These are phyloP conservation scores for Mystacides longicornis DNA, from an alignment of 2,888 invertebrate genomes.

Conservation along the genomic window DNA sequence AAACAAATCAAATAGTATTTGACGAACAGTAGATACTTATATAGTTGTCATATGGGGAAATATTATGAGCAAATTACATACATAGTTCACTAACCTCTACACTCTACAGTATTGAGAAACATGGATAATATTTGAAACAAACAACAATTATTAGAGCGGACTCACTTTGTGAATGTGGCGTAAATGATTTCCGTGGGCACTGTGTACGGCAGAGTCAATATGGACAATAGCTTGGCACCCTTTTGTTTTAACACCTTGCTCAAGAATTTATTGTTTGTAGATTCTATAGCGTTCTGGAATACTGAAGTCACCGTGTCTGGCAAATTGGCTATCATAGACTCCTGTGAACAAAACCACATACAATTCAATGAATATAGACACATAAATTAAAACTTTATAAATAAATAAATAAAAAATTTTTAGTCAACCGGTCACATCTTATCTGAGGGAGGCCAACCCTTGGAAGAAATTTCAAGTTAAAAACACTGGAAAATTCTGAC, in stretches of 20 bases:
- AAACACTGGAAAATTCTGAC: too few relatives aligned
- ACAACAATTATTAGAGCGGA: slow-evolving; percentile 28
- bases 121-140: not conserved
- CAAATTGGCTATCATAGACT: slow-evolving; percentile 78
- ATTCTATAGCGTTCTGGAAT: slow-evolving; percentile 89
- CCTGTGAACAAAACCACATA: slow-evolving; percentile 44
- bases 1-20: too few relatives aligned
- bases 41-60: not conserved
- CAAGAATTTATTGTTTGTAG: slow-evolving; percentile 82
- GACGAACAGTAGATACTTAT: too few relatives aligned
- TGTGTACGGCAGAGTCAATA: slow-evolving; percentile 78
- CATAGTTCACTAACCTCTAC: not conserved
- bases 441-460: too few relatives aligned
- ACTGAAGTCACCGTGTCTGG: slow-evolving; percentile 85
- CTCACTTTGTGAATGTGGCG: slow-evolving; percentile 83
- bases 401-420: too few relatives aligned
- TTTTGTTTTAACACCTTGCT: slow-evolving; percentile 85
- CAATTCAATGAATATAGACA: too few relatives aligned
- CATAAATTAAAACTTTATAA: too few relatives aligned
- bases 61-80: not conserved
- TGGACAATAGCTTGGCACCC: slow-evolving; percentile 71
- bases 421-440: too few relatives aligned
- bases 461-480: too few relatives aligned
- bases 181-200: slow-evolving; percentile 83
- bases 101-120: not conserved